Evolutionary conservation across 1,140 invertebrate genomes (phyloP), one percentile per base, ranked within the genome.

Genomic region (Diploscapter pachys): DNA sequence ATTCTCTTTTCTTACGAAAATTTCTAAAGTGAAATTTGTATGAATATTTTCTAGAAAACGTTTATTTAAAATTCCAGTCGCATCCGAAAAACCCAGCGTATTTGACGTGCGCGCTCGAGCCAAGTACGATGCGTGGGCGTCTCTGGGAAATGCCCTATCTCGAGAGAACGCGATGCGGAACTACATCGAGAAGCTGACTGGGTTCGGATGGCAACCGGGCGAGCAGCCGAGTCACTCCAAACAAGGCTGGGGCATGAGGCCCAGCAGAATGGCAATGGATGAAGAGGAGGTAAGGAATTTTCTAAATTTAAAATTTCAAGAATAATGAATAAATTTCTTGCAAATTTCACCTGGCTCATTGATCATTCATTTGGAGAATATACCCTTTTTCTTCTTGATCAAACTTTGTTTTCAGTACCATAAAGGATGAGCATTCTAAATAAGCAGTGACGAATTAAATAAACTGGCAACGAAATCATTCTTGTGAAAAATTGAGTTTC

Each of bases 81-180:
- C 76, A 31, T 50, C 63, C 13, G 49, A 90, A 3, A 86, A 86
- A 82, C 94, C 94, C 31, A 84, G 87, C 50, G 91, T 93, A 88
- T 92, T 92, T 80, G 91, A 95, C 82, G 88, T 92, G 54, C 90
- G 91, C 84, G 92, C 91, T 0, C 91, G 92, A 78, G 89, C 90
- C 63, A 97, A 96, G 87, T 96, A 93, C 93, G 91, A 92, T 63
- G 92, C 93, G 0, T 97, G 95, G 95, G 91, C 91, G 71, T 87
- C 88, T 64, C 87, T 94, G 5, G 90, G 89, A 91, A 56, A 91
- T 93, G 89, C 86, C 88, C 3, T 86, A 87, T 79, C 86, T 89
- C 57, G 88, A 89, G n/a, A 11, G 4, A 55, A 3, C 71, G 92
- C 93, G 0, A 95, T 93, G 89, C 82, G 87, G 64, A 89, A 89